Conservation (phyloP, 2,797 vertebrate genomes). For the Rhynchonycteris naso region DNA sequence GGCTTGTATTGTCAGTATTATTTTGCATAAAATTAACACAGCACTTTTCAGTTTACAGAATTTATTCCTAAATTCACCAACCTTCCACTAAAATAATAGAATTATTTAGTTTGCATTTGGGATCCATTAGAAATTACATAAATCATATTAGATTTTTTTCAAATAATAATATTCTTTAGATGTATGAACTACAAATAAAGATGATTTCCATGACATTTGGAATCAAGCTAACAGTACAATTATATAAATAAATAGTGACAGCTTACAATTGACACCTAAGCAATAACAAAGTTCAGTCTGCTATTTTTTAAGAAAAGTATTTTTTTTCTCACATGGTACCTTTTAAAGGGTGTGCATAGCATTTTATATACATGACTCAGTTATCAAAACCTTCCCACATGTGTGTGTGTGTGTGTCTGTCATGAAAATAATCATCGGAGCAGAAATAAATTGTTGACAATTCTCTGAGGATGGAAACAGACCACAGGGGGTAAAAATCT, state of each 20-base stretch:
- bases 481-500: constrained; percentile 79
- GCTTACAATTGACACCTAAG: not conserved
- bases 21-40: not conserved
- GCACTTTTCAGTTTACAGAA: not conserved
- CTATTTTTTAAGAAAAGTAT: constrained; percentile 33
- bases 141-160: constrained; percentile 1
- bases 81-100: constrained; percentile 12
- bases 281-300: constrained; percentile 42
- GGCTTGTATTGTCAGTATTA: not conserved
- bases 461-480: constrained; percentile 79
- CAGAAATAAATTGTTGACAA: constrained; percentile 81
- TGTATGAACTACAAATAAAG: constrained; percentile 41
- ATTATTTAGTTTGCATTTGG: not conserved
- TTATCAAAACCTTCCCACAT: constrained; percentile 71
- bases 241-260: constrained; percentile 22
- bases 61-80: constrained; percentile 15
- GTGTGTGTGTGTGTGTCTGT: constrained; percentile 46
- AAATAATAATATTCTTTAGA: not conserved
- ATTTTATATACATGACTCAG: constrained; percentile 68
- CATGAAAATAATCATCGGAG: constrained; percentile 77
- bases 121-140: constrained; percentile 27
- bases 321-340: not conserved
- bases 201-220: not conserved
- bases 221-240: constrained; percentile 33
- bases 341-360: constrained; percentile 57